Evolutionary conservation across 2,888 invertebrate genomes (phyloP).

Genomic region (Tuta absoluta): DNA sequence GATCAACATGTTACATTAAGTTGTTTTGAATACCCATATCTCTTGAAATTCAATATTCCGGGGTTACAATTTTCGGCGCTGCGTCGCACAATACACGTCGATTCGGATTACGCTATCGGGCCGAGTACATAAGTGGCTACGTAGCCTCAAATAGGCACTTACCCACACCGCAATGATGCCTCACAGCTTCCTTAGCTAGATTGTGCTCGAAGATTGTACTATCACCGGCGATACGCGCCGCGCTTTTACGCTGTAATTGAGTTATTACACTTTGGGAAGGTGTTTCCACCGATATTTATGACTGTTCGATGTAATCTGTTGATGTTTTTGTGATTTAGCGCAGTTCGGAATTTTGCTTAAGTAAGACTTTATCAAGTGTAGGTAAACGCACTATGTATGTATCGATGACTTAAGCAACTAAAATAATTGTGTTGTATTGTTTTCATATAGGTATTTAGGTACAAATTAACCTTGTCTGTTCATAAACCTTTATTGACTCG

Average conservation of each 20-base stretch:
- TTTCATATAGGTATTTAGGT: not conserved
- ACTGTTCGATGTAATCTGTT: conserved; percentile 39
- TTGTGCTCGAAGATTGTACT: conserved; percentile 66
- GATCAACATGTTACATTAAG: conserved; percentile 7
- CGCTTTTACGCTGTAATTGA: conserved; percentile 70
- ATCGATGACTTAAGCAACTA: not conserved
- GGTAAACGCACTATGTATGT: not conserved
- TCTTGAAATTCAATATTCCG: conserved; percentile 17
- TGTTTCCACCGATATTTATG: conserved; percentile 56
- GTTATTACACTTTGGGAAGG: conserved; percentile 58
- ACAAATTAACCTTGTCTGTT: too few relatives aligned
- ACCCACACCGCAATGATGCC: conserved; percentile 68
- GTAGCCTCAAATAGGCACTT: conserved; percentile 74
- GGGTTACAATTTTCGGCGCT: conserved; percentile 24
- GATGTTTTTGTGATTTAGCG: conserved; percentile 29
- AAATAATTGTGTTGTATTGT: not conserved
- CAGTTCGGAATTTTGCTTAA: conserved; percentile 2
- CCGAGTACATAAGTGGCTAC: conserved; percentile 66
- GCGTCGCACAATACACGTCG: conserved; percentile 65
- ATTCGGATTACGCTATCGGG: conserved; percentile 74
- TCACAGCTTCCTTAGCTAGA: conserved; percentile 66
- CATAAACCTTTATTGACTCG: conserved; percentile 10
- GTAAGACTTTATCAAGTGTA: conserved; percentile 4
- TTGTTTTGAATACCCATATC: conserved; percentile 18
- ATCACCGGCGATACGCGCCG: conserved; percentile 64